These are phyloP conservation scores for Syngnathus typhle DNA, from an alignment of 2,113 vertebrate species.

Conservation along the genomic window DNA sequence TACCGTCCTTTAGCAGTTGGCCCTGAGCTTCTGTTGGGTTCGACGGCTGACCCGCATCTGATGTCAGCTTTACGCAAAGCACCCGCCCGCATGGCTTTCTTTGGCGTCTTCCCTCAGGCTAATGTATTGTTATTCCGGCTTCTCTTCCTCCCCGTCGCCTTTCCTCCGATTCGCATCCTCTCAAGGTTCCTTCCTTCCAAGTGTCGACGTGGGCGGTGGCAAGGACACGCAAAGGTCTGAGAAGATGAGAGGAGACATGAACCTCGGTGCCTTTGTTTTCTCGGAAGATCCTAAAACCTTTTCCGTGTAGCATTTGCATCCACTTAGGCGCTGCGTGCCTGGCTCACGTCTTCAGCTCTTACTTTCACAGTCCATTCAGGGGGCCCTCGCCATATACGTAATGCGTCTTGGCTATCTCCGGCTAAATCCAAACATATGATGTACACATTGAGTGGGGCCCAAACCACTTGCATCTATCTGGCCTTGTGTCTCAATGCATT, in stretches of 20 bases:
- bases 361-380: slow-evolving; percentile 12
- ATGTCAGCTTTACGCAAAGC: slow-evolving; percentile 36
- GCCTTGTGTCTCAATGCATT: slow-evolving; percentile 54
- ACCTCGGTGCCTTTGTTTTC: slow-evolving; percentile 37
- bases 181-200: neutral
- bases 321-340: slow-evolving; percentile 54
- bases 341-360: slow-evolving; percentile 55
- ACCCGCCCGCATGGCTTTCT: slow-evolving; percentile 34
- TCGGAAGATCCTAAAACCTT: slow-evolving; percentile 55
- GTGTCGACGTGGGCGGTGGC: neutral
- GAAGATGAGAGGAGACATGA: slow-evolving; percentile 34
- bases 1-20: neutral
- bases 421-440: neutral
- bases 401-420: neutral
- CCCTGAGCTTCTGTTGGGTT: slow-evolving; percentile 11
- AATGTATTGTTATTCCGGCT: slow-evolving; percentile 9
- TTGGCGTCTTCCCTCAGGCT: slow-evolving; percentile 8
- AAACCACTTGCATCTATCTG: slow-evolving; percentile 54
- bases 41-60: slow-evolving; percentile 37
- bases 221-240: slow-evolving; percentile 28
- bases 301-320: slow-evolving; percentile 55
- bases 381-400: neutral
- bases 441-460: neutral
- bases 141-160: neutral
- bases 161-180: neutral